phyloP scores from a whole-genome alignment of 2,113 vertebrate genomes.

The Hemichromis elongatus region DNA sequence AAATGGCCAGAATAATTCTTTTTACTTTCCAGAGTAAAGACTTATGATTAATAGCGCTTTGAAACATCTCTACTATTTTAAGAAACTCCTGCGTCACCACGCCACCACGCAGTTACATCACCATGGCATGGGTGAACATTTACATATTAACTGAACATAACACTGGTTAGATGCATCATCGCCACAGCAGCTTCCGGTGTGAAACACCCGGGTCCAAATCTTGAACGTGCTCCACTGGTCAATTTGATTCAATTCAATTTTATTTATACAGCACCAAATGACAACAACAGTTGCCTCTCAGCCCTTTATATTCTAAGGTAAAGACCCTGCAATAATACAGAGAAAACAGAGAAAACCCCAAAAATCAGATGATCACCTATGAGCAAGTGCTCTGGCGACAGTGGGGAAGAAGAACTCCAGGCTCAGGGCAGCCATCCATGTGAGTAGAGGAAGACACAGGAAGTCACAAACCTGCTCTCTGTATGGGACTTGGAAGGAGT shows the following conservation, averaged over 20 bases:
- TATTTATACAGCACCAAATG: background rate
- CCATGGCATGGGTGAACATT: background rate
- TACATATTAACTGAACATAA: background rate
- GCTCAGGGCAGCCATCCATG: background rate
- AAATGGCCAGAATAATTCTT: background rate
- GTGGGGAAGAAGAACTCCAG: background rate
- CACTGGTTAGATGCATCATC: background rate
- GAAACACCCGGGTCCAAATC: background rate
- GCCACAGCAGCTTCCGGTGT: accelerated
- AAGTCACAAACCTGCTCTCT: background rate
- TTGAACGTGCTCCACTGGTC: background rate
- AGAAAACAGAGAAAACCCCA: accelerated
- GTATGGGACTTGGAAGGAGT: background rate
- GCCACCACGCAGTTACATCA: background rate
- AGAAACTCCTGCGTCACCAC: background rate
- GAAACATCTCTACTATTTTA: background rate
- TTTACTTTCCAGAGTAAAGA: background rate
- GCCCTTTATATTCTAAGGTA: background rate
- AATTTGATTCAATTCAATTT: background rate
- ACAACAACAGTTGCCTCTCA: background rate
- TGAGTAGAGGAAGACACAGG: background rate
- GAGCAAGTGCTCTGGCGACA: background rate
- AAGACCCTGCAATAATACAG: accelerated
- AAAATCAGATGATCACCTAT: background rate
- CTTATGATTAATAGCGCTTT: background rate